A percentile compares a stretch with the other conserved stretches of the same genome.
These are phyloP conservation scores for Phoebastria nigripes DNA, from an alignment of 2,797 vertebrate genomes.

Conservation along the genomic window DNA sequence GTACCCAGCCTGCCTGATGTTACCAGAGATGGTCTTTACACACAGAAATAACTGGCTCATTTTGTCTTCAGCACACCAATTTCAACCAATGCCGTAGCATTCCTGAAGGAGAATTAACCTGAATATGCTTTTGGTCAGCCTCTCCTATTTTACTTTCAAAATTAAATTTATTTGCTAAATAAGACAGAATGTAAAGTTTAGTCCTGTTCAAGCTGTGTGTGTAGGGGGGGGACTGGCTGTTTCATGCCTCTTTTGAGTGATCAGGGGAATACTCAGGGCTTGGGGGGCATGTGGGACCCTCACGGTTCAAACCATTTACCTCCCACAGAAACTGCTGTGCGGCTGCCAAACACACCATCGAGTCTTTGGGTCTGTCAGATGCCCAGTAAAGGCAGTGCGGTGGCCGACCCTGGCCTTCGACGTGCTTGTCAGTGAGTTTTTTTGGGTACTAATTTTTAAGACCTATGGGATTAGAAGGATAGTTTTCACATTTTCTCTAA, in stretches of 20 bases:
- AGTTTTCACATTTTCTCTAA: background rate
- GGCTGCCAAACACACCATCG: background rate
- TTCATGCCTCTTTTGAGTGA: accelerated
- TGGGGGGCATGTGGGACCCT: background rate
- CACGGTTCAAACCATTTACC: background rate
- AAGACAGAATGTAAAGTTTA: background rate
- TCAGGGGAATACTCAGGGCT: background rate
- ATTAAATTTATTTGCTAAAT: background rate
- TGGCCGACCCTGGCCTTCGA: accelerated
- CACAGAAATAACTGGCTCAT: background rate
- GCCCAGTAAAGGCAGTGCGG: background rate
- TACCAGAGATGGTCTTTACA: background rate
- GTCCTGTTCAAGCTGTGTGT: background rate
- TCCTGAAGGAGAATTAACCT: background rate
- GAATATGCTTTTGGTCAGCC: background rate
- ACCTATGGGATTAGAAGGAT: background rate
- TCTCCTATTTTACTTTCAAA: background rate
- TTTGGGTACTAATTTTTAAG: background rate
- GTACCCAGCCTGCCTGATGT: background rate
- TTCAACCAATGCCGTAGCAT: background rate
- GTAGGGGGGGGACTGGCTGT: background rate
- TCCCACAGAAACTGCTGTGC: background rate
- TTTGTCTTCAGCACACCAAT: background rate
- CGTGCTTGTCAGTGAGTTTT: background rate
- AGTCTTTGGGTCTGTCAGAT: background rate